These are phyloP conservation scores for Scytalopus superciliaris DNA, from an alignment of 2,113 vertebrate genomes.

Conservation along the genomic window DNA sequence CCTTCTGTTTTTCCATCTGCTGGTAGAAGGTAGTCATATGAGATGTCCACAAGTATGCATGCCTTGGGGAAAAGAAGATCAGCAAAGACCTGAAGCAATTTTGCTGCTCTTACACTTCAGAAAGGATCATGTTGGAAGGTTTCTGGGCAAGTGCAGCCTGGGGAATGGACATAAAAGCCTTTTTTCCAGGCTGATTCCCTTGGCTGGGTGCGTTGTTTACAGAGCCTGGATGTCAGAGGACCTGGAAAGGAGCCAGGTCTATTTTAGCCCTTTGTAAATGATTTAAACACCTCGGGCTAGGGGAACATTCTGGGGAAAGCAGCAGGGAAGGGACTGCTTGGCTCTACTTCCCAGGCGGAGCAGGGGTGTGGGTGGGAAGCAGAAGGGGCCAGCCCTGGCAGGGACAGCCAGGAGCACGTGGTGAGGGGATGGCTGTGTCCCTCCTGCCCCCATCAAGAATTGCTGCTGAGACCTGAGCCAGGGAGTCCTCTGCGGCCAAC, in stretches of 20 bases:
- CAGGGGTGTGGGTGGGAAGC: not conserved
- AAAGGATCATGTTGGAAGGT: not conserved
- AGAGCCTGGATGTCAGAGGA: not conserved
- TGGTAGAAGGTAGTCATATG: not conserved
- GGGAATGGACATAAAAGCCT: not conserved
- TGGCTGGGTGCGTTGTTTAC: not conserved
- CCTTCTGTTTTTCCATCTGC: not conserved
- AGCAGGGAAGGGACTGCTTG: not conserved
- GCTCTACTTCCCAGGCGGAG: rapidly evolving
- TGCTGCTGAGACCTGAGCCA: not conserved
- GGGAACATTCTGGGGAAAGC: not conserved
- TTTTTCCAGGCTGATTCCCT: not conserved
- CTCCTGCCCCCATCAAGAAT: not conserved
- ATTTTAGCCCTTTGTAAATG: not conserved
- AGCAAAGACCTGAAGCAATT: not conserved
- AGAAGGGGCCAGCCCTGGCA: not conserved
- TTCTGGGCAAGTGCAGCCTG: not conserved
- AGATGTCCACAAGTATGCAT: not conserved
- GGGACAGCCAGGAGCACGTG: not conserved
- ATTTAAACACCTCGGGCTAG: not conserved
- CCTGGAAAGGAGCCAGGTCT: not conserved
- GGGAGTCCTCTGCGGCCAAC: not conserved
- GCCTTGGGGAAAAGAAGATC: not conserved
- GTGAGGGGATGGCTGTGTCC: not conserved
- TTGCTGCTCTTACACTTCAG: not conserved